phyloP scores from a whole-genome alignment of 2,888 invertebrate genomes.

The Athrips mouffetella region DNA sequence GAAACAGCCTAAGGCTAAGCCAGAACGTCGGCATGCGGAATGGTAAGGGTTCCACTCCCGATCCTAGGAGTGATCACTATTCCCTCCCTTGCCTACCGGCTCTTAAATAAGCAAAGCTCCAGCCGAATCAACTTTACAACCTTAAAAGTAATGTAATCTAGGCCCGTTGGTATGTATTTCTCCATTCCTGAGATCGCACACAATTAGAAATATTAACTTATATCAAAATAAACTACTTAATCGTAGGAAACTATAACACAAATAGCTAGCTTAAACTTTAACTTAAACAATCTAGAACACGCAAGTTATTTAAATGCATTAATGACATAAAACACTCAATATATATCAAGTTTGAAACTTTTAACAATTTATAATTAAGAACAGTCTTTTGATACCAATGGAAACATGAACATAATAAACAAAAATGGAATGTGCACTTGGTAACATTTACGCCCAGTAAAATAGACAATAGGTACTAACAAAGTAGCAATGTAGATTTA shows the following conservation, averaged over 20 bases:
- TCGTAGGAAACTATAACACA: not conserved
- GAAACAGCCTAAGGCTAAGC: too few relatives aligned
- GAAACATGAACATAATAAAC: conserved; percentile 11
- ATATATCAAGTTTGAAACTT: conserved; percentile 9
- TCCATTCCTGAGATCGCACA: conserved; percentile 4
- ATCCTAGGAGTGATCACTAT: too few relatives aligned
- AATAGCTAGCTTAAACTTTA: not conserved
- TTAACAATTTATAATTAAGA: conserved; percentile 16
- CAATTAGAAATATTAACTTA: not conserved
- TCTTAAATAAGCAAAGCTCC: too few relatives aligned
- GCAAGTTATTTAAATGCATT: conserved; percentile 8
- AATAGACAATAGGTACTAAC: not conserved
- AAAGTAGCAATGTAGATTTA: not conserved
- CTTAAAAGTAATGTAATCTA: too few relatives aligned
- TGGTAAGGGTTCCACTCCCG: too few relatives aligned
- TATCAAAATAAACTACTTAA: not conserved
- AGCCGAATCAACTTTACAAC: too few relatives aligned
- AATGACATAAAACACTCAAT: conserved; percentile 1
- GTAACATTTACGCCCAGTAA: not conserved
- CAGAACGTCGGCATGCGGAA: too few relatives aligned
- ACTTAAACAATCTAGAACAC: not conserved
- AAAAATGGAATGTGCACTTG: conserved; percentile 3
- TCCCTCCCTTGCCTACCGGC: too few relatives aligned
- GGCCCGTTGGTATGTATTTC: conserved; percentile 2
- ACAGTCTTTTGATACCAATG: conserved; percentile 23